Conservation (phyloP, 2,888 invertebrate species). For the Sarcophaga rosellei region DNA sequence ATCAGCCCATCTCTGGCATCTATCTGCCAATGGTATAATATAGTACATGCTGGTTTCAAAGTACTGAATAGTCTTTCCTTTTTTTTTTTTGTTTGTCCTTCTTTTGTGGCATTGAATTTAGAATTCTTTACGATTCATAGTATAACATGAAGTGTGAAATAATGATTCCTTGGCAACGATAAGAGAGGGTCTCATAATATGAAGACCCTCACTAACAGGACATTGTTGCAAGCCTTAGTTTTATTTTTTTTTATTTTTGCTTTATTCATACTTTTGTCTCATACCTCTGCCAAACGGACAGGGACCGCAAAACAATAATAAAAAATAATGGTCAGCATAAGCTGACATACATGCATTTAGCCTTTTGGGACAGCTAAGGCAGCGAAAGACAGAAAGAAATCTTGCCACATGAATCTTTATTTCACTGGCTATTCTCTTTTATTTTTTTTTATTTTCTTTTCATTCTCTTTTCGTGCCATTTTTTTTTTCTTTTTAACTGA, state of each 20-base stretch:
- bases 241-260: background rate
- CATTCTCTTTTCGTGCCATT: background rate
- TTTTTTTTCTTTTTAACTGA: conserved; percentile 17
- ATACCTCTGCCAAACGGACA: conserved; percentile 10
- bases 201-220: conserved; percentile 43
- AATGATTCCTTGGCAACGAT: conserved; percentile 80
- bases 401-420: conserved; percentile 62
- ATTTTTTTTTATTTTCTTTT: conserved; percentile 15
- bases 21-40: conserved; percentile 16
- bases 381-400: conserved; percentile 35
- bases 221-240: conserved; percentile 46
- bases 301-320: conserved; percentile 17
- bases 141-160: conserved; percentile 77
- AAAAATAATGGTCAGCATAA: conserved; percentile 59
- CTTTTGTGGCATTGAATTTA: conserved; percentile 54
- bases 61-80: conserved; percentile 33
- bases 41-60: conserved; percentile 24
- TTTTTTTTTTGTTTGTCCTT: conserved; percentile 46
- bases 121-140: conserved; percentile 66
- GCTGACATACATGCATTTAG: background rate
- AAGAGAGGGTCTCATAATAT: conserved; percentile 71
- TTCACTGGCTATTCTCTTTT: background rate
- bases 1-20: background rate
- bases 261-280: background rate
- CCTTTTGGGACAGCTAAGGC: conserved; percentile 10